phyloP scores from a whole-genome alignment of 2,797 vertebrate species.

The Apodemus agrarius region DNA sequence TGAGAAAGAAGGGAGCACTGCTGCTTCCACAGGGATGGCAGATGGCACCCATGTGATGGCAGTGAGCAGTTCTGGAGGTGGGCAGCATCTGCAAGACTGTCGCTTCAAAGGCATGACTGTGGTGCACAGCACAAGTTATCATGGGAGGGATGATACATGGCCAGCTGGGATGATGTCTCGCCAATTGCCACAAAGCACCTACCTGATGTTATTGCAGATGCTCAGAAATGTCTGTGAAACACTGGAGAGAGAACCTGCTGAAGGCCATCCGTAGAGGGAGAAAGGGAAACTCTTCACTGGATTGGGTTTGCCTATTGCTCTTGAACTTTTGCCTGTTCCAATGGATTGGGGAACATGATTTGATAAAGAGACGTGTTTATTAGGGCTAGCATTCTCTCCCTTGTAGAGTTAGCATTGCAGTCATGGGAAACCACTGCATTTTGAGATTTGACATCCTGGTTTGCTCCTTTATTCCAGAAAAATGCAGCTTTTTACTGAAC shows the following conservation, averaged over 20 bases:
- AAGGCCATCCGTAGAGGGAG: not conserved
- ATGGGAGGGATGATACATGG: not conserved
- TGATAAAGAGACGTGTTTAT: not conserved
- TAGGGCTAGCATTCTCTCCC: not conserved
- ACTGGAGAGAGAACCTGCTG: not conserved
- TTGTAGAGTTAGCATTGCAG: not conserved
- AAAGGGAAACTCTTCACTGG: not conserved
- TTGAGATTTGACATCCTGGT: not conserved
- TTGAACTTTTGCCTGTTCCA: accelerated
- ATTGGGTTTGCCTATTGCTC: not conserved
- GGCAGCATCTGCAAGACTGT: not conserved
- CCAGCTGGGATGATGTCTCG: not conserved
- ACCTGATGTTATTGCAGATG: accelerated
- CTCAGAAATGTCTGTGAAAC: not conserved
- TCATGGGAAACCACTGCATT: not conserved
- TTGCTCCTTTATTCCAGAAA: not conserved
- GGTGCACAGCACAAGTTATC: not conserved
- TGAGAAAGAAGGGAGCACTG: not conserved
- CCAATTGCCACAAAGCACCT: not conserved
- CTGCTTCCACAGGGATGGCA: not conserved
- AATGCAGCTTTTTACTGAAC: not conserved
- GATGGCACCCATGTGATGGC: not conserved
- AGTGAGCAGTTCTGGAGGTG: not conserved
- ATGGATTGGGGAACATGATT: not conserved
- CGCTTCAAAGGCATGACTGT: not conserved